A percentile compares a stretch with the other conserved stretches of the same genome.
Conservation (phyloP, 1,140 invertebrate species). For the Aphidius ervi region DNA sequence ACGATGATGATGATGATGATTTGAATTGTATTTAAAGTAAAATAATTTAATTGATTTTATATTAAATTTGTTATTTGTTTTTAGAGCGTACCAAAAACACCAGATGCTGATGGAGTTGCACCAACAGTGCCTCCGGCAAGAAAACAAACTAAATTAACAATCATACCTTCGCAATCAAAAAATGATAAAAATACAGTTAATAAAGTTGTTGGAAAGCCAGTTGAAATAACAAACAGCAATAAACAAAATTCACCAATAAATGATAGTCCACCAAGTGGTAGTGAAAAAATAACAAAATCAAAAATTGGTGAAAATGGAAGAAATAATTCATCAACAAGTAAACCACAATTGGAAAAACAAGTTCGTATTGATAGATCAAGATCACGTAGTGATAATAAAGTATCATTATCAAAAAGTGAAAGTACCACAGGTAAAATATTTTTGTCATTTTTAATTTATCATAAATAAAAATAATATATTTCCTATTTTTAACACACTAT, state of each 20-base stretch:
- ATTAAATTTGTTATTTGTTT: not conserved
- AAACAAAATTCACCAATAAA: not conserved
- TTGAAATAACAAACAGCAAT: no score
- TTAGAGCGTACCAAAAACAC: slow-evolving; percentile 47
- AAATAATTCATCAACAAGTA: slow-evolving; percentile 40
- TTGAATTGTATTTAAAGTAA: no score
- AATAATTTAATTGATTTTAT: no score
- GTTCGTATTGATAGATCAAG: slow-evolving; percentile 46
- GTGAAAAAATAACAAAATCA: slow-evolving; percentile 32
- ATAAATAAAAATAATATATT: slow-evolving; percentile 19
- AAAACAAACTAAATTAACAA: slow-evolving; percentile 53
- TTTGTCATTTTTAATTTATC: no score
- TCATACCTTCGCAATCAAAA: slow-evolving; percentile 47
- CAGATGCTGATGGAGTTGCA: slow-evolving; percentile 35
- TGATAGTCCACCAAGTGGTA: slow-evolving; percentile 2
- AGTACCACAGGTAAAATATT: slow-evolving; percentile 40
- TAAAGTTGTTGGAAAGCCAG: not conserved
- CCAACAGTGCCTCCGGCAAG: slow-evolving; percentile 27
- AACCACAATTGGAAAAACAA: slow-evolving; percentile 49
- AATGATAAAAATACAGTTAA: slow-evolving; percentile 36
- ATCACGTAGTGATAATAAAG: slow-evolving; percentile 42
- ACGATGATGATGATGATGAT: no score
- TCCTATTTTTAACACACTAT: no score
- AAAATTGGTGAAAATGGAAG: slow-evolving; percentile 48
- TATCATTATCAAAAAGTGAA: slow-evolving; percentile 49